Conservation (phyloP, 2,113 vertebrate species). For the Coryphaenoides rupestris region DNA sequence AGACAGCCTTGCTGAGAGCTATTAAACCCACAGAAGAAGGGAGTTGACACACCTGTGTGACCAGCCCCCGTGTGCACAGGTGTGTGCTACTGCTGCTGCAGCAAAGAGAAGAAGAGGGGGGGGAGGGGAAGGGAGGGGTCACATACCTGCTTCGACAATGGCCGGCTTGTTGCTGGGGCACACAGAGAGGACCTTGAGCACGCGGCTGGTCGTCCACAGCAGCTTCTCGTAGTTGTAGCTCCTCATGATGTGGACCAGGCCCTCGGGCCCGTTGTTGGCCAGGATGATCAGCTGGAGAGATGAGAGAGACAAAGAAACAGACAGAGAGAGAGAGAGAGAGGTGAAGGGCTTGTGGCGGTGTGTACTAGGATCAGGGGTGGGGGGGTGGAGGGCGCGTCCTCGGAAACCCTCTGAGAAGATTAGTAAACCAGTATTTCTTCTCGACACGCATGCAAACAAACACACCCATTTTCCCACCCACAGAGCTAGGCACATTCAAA, state of each 20-base stretch:
- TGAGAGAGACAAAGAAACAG: not conserved
- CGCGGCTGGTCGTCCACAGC: conserved; percentile 95
- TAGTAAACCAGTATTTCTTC: not conserved
- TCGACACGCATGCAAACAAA: conserved; percentile 5
- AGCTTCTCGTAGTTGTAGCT: conserved; percentile 93
- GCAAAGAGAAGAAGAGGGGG: too few relatives aligned
- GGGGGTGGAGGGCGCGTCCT: too few relatives aligned
- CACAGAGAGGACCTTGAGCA: conserved; percentile 95
- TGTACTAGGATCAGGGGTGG: not conserved
- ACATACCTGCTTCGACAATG: conserved; percentile 94
- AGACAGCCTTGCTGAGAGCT: not conserved
- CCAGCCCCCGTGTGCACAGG: conserved; percentile 21
- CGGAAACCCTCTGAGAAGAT: too few relatives aligned
- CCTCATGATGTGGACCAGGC: conserved; percentile 93
- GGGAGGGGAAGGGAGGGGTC: not conserved
- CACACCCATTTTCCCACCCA: conserved; percentile 26
- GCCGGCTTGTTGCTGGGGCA: conserved; percentile 96
- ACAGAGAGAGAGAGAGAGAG: too few relatives aligned
- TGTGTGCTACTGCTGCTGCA: conserved; percentile 13
- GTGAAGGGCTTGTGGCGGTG: not conserved
- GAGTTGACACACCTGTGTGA: conserved; percentile 34
- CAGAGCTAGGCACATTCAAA: too few relatives aligned
- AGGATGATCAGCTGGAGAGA: conserved; percentile 87
- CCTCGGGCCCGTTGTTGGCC: conserved; percentile 89
- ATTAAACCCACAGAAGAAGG: not conserved